Evolutionary conservation across 2,797 vertebrate genomes (phyloP), one percentile per base, ranked within the genome.

Genomic region (Selene dorsalis): DNA sequence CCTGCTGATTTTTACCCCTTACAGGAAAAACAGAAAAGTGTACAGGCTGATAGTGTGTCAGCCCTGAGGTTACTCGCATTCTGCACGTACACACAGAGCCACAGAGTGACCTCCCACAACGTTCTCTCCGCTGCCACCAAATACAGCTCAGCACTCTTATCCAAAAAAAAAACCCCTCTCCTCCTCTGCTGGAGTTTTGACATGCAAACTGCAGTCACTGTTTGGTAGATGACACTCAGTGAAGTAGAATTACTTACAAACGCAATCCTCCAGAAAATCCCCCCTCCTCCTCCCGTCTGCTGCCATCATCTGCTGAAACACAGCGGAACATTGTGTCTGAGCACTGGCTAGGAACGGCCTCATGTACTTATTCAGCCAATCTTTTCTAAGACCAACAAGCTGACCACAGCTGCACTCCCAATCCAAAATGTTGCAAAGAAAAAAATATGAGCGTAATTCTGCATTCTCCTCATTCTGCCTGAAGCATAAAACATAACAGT

Each of bases 61-160:
- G 59, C 71, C 67, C 77, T 62, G 83, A 84, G 77, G 65, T 86
- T 84, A 60, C 82, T 91, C 89, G 79, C 75, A 73, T 92, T 87
- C 86, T 88, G 90, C 91, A 94, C 90, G 84, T 92, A 92, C 84
- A 5, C n/a, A 52, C 86, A 82, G 28, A 84, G 66, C 84, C 82
- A 53, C 77, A 79, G 73, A 79, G 78, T 84, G 85, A 91, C 88
- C 88, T 90, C 89, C 85, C 78, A 87, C 84, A 82, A 61, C 63
- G 56, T 79, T 85, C 69, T 52, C 73, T 63, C 47, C 48, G 12
- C 85, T 65, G 63, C 82, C 58, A 55, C 62, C 73, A 77, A 53
- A 67, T 26, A 43, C 76, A 70, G 53, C 83, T 83, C 82, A 45
- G 56, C 59, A 3, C 73, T 63, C 52, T 20, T 41, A 35, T 80